These are phyloP conservation scores for Pseudomyrmex flavicornis DNA, from an alignment of 1,140 invertebrate species.

Conservation along the genomic window DNA sequence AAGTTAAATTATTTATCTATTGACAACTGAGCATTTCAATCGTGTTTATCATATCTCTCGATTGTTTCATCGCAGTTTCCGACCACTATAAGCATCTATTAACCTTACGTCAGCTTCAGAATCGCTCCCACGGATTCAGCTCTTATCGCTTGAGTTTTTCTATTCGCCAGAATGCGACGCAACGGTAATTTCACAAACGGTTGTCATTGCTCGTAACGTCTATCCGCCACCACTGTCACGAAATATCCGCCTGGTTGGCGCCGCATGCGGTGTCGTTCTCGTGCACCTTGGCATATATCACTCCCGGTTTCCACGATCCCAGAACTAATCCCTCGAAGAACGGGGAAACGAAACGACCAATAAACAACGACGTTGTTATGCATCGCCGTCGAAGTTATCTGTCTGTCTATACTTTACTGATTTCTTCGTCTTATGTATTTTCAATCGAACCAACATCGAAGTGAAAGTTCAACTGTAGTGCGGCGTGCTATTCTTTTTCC, in stretches of 20 bases:
- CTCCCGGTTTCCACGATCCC: conserved; percentile 35
- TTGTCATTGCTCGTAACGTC: not conserved
- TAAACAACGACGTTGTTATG: conserved; percentile 78
- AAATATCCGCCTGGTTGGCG: conserved; percentile 15
- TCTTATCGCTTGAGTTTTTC: conserved; percentile 23
- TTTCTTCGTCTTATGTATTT: conserved; percentile 55
- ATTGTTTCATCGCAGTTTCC: conserved; percentile 2
- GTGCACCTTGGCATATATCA: conserved; percentile 33
- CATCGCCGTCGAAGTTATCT: conserved; percentile 73
- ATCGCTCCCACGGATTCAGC: not conserved
- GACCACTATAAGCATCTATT: not conserved
- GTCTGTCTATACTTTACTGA: conserved; percentile 76
- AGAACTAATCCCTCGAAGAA: conserved; percentile 57
- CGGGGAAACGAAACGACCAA: conserved; percentile 62
- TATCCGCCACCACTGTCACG: conserved; percentile 20
- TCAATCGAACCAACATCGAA: conserved; percentile 51
- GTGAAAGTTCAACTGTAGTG: conserved; percentile 67
- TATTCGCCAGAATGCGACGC: not conserved
- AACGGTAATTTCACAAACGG: conserved; percentile 17
- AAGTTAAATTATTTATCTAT: too few species aligned
- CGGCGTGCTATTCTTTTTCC: conserved; percentile 63
- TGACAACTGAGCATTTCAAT: too few species aligned
- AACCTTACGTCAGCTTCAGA: not conserved
- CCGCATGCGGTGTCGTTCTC: conserved; percentile 12
- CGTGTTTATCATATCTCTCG: too few species aligned